Conservation (phyloP, 2,888 invertebrate species). For the Polydesmus complanatus region DNA sequence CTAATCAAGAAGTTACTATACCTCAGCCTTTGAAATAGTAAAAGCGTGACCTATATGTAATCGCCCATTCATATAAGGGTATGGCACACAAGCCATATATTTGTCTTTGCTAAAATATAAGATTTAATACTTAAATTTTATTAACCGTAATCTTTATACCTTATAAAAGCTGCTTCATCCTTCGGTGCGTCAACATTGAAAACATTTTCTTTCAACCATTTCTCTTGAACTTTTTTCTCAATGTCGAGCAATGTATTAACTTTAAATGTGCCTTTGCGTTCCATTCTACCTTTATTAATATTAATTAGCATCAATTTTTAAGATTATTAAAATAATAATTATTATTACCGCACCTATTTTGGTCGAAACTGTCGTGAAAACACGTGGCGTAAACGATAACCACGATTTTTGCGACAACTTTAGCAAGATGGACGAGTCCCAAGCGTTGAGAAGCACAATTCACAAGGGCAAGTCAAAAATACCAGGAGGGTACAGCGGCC, state of each 20-base stretch:
- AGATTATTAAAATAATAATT: too few relatives aligned
- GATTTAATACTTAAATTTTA: not conserved
- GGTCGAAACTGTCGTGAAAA: too few relatives aligned
- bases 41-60: conserved; percentile 96
- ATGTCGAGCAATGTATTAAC: conserved; percentile 13
- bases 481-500: too few relatives aligned
- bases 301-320: too few relatives aligned
- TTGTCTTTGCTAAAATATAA: conserved; percentile 49
- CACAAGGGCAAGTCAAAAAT: too few relatives aligned
- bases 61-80: conserved; percentile 98
- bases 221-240: conserved; percentile 7
- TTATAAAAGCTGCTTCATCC: not conserved
- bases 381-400: too few relatives aligned
- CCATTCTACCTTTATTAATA: not conserved
- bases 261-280: conserved; percentile 14
- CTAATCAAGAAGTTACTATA: conserved; percentile 32
- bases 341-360: too few relatives aligned
- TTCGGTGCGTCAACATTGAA: conserved; percentile 11
- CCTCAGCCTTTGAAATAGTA: conserved; percentile 91
- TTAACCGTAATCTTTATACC: not conserved
- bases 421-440: too few relatives aligned
- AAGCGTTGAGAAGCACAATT: too few relatives aligned
- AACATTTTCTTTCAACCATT: not conserved
- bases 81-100: conserved; percentile 89
- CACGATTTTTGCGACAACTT: too few relatives aligned